phyloP scores from a whole-genome alignment of 2,888 invertebrate genomes.

The Ferdinandea cuprea region DNA sequence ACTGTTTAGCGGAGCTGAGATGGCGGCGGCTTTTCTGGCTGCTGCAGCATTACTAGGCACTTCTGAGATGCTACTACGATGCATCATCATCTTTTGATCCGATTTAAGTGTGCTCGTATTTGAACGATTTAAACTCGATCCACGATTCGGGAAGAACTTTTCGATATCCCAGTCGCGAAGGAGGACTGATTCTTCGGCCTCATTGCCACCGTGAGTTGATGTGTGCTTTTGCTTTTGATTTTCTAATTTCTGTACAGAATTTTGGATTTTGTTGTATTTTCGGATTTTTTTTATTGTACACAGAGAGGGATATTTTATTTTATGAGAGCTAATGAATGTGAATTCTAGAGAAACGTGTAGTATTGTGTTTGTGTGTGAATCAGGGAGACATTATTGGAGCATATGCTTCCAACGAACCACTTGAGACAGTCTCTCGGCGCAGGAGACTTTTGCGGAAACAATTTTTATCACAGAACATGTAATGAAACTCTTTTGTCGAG shows the following conservation, averaged over 20 bases:
- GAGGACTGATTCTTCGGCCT: constrained; percentile 88
- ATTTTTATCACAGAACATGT: no score
- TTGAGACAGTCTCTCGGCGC: no score
- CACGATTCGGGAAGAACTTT: constrained; percentile 88
- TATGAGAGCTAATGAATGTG: constrained; percentile 51
- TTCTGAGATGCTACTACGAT: constrained; percentile 80
- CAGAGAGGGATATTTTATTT: constrained; percentile 49
- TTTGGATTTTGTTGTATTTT: constrained; percentile 47
- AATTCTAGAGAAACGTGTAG: constrained; percentile 42
- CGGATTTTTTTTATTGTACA: constrained; percentile 30
- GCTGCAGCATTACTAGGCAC: constrained; percentile 76
- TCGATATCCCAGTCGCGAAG: constrained; percentile 95
- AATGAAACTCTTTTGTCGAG: no score
- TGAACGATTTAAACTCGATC: constrained; percentile 79
- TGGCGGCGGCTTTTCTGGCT: constrained; percentile 71
- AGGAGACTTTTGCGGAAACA: no score
- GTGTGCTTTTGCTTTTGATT: constrained; percentile 81
- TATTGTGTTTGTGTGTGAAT: not conserved
- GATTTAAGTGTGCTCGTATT: constrained; percentile 83
- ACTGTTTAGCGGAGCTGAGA: constrained; percentile 75
- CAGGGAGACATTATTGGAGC: not conserved
- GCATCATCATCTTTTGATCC: constrained; percentile 79
- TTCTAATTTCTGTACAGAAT: constrained; percentile 81
- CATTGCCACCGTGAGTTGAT: constrained; percentile 80
- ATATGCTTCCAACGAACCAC: not conserved